Percentiles rank a stretch among this genome's conserved stretches.
Conservation (phyloP, 2,888 invertebrate genomes). For the Noctua pronuba region DNA sequence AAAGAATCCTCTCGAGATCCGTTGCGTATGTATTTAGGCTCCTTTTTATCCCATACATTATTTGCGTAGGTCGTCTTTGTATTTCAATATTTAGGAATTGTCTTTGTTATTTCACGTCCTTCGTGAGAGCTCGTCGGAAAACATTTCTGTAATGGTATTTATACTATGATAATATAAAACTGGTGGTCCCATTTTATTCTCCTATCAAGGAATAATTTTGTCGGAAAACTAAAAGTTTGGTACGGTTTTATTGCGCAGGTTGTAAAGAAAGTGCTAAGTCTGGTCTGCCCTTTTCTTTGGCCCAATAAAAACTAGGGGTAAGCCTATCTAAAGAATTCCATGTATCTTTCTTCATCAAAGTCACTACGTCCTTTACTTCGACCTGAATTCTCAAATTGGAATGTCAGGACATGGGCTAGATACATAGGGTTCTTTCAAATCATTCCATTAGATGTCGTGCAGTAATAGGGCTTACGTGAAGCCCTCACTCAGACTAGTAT, state of each 20-base stretch:
- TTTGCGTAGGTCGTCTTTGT: slow-evolving; percentile 64
- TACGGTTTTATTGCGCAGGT: slow-evolving; percentile 57
- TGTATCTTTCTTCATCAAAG: slow-evolving; percentile 66
- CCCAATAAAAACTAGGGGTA: slow-evolving; percentile 58
- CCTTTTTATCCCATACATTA: slow-evolving; percentile 63
- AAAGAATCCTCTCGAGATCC: slow-evolving; percentile 54
- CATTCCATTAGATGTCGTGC: slow-evolving; percentile 62
- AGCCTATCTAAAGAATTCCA: slow-evolving; percentile 54
- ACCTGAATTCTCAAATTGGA: slow-evolving; percentile 49
- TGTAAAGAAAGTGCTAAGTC: slow-evolving; percentile 62
- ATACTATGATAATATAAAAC: slow-evolving; percentile 43
- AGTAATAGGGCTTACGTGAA: slow-evolving; percentile 54
- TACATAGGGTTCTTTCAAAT: slow-evolving; percentile 57
- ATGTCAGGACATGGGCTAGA: slow-evolving; percentile 40
- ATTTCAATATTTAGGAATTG: slow-evolving; percentile 62
- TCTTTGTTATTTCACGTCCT: slow-evolving; percentile 58
- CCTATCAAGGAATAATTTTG: slow-evolving; percentile 47
- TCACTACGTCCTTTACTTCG: slow-evolving; percentile 48
- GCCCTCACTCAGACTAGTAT: slow-evolving; percentile 51
- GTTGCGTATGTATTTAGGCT: slow-evolving; percentile 63
- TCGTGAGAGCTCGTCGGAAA: slow-evolving; percentile 13
- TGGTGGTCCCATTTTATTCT: slow-evolving; percentile 31
- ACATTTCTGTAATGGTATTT: slow-evolving; percentile 52
- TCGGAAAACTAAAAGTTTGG: slow-evolving; percentile 44
- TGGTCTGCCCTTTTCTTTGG: slow-evolving; percentile 50